Evolutionary conservation across 2,888 invertebrate genomes (phyloP), one percentile per base, ranked within the genome.

Genomic region (Cloeon dipterum): DNA sequence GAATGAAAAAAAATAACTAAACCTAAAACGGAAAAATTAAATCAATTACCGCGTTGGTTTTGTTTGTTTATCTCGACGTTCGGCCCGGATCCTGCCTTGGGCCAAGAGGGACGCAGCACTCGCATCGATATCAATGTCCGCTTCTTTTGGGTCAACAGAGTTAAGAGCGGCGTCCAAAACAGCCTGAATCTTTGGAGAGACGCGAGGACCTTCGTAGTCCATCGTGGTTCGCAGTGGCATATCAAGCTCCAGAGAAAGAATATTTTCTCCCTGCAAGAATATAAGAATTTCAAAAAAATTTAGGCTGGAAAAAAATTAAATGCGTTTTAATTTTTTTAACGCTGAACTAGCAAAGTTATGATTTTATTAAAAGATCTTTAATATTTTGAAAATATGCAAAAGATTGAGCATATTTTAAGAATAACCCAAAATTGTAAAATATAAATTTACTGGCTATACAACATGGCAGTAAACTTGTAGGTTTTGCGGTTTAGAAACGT

Each of bases 191-290:
- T 70, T 67, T 1, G 77, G 75, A n/a, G 75, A 74, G 34, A 75
- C 67, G 1, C 61, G 58, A 1, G 77, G 77, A 29, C 69, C 68
- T 43, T 66, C 66, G 57, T 82, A 82, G 47, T 74, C 69, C 46
- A 75, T 61, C 1, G 82, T 82, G 39, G 81, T 81, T 49, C 76
- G 55, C 36, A 72, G 66, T 26, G 79, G 76, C 64, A 77, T 69
- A 49, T 81, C 74, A 43, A 83, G 60, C 48, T 74, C 69, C 44
- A 83, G 62, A 48, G 70, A 66, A 44, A 83, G 58, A 42, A 83
- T 68, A 58, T 79, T 76, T 53, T 82, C 79, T 32, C 62, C 66
- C 61, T 38, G 26, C 2, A 37, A 37, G 7, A 2, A 19, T 5
- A 13, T 19, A 17, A n/a, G n/a, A n/a, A n/a, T n/a, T n/a, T 26